Base-by-base conservation (phyloP, 2,797 vertebrate species). In the Poecilia wingei region DNA sequence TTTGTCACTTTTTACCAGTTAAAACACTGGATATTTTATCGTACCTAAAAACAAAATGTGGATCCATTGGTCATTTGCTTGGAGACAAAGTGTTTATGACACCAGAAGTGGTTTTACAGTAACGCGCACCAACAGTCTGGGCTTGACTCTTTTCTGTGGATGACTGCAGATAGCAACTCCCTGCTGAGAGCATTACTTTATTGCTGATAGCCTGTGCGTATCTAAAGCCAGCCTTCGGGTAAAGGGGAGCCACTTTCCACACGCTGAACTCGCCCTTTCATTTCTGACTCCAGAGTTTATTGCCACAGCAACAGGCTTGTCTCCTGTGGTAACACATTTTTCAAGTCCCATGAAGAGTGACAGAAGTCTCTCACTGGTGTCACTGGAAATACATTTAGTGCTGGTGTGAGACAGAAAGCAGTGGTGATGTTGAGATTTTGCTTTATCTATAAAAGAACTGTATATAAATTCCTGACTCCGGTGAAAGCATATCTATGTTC, bases 251-350 rank as follows among this genome's bases (percentile, higher is more conserved):
- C 79, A 70, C 74, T 80, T 77, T 75, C 39, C 70, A 87, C 72
- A 90, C 84, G 88, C 70, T 81, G 72, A 89, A 91, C 88, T 83
- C 82, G 79, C 78, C 73, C 79, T 90, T 85, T 85, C 75, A 83
- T 83, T 84, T 66, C 70, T 64, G 82, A 86, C 78, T 88, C 66
- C 64, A 70, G 78, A 81, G 51, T 81, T 79, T 79, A 92, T 94
- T 86, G 82, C 92, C 86, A 92, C 78, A 57, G 91, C 82, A 92
- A 91, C 90, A 79, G 85, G 81, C 74, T 86, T 6, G 7, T 87
- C 86, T 86, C 78, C 82, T 22, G 31, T 74, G 1, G 77, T 79
- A 87, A 89, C 86, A 83, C 55, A 81, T 76, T 88, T 53, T 80
- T 77, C 81, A 61, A 36, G 51, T 41, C 72, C 82, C 25, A 57